These are phyloP conservation scores for Allenopithecus nigroviridis DNA, from an alignment of 2,797 vertebrate genomes.

Conservation along the genomic window DNA sequence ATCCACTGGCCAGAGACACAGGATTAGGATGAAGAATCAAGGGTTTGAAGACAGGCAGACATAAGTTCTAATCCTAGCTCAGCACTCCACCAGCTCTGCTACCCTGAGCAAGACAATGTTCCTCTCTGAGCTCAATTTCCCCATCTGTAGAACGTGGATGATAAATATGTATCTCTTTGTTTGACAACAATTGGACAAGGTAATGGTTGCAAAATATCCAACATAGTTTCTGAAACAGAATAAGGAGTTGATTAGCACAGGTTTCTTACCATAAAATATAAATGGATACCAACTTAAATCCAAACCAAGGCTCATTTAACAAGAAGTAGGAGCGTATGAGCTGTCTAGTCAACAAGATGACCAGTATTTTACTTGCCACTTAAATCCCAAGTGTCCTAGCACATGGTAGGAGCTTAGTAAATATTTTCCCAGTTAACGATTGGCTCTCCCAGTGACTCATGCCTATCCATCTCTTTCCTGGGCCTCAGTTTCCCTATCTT, in stretches of 20 bases:
- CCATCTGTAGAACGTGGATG: neutral
- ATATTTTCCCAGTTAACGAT: neutral
- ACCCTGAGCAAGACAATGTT: neutral
- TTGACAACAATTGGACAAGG: neutral
- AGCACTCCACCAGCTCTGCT: neutral
- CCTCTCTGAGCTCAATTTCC: neutral
- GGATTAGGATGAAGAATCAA: neutral
- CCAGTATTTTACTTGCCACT: neutral
- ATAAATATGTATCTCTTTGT: neutral
- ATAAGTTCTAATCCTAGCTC: neutral
- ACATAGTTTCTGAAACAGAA: neutral
- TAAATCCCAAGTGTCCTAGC: neutral
- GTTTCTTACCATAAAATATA: neutral
- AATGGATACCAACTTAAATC: neutral
- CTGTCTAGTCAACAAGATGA: neutral
- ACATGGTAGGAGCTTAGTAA: neutral
- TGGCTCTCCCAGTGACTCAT: neutral
- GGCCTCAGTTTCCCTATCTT: neutral
- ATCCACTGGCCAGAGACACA: neutral
- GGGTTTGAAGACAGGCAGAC: neutral
- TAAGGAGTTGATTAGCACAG: neutral
- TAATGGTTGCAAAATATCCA: neutral
- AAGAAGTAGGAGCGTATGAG: neutral
- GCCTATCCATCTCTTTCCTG: neutral
- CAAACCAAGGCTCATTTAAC: neutral